Evolutionary conservation across 1,140 invertebrate genomes (phyloP).

Genomic region (Drosophila kepulauana): DNA sequence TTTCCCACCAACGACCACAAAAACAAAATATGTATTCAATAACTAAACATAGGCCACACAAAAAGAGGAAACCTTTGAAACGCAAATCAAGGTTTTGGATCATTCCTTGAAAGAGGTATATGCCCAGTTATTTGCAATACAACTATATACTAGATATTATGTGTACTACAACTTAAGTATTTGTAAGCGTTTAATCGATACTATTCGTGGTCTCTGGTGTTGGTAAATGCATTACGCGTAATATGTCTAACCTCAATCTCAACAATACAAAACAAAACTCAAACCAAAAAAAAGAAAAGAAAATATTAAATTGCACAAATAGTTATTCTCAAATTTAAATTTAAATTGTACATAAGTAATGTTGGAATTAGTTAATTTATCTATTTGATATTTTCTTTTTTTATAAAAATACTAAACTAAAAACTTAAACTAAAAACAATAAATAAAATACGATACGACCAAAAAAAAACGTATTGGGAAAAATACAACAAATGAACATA

Average conservation of each 20-base stretch:
- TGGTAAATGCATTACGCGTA: constrained; percentile 45
- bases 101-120: constrained; percentile 97
- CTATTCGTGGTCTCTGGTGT: constrained; percentile 65
- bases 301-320: constrained; percentile 85
- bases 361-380: constrained; percentile 18
- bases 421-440: constrained; percentile 38
- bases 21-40: constrained; percentile 33
- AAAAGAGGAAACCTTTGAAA: constrained; percentile 98
- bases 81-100: constrained; percentile 96
- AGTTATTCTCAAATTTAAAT: constrained; percentile 85
- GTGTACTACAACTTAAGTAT: constrained; percentile 23
- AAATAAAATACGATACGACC: constrained; percentile 16
- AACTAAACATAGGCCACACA: constrained; percentile 92
- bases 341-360: constrained; percentile 73
- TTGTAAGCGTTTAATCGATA: constrained; percentile 18
- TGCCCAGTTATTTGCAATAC: constrained; percentile 9
- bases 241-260: constrained; percentile 5
- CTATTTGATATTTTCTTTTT: constrained; percentile 83
- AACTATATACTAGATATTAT: constrained; percentile 22
- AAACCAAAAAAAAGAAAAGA: constrained; percentile 59
- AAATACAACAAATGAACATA: constrained; percentile 52
- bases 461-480: constrained; percentile 44
- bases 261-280: constrained; percentile 25
- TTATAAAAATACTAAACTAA: constrained; percentile 40
- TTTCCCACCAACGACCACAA: constrained; percentile 63